These are phyloP conservation scores for Papilio glaucus DNA, from an alignment of 1,140 invertebrate genomes.

Conservation along the genomic window DNA sequence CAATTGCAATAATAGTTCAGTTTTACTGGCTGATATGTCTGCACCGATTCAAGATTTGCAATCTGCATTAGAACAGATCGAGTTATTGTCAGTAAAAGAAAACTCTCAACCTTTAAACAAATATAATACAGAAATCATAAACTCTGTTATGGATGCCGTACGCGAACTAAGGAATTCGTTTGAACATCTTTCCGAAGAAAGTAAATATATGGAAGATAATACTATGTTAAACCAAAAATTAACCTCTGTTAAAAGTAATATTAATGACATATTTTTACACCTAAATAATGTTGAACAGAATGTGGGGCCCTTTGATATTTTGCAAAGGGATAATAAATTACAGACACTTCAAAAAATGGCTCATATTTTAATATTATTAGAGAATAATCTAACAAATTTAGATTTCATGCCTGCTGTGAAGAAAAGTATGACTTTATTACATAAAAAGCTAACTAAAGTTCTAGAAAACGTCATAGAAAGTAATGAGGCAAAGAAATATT, in stretches of 20 bases:
- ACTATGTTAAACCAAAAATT: constrained; percentile 54
- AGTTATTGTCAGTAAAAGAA: constrained; percentile 67
- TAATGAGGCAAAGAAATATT: constrained; percentile 73
- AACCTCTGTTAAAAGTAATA: constrained; percentile 60
- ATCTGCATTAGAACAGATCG: constrained; percentile 78
- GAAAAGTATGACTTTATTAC: constrained; percentile 59
- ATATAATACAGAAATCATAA: constrained; percentile 75
- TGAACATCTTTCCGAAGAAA: constrained; percentile 64
- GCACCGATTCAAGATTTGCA: constrained; percentile 83
- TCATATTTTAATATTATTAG: constrained; percentile 78
- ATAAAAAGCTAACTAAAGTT: constrained; percentile 76
- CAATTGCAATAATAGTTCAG: constrained; percentile 60
- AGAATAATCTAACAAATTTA: constrained; percentile 70
- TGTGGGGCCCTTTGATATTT: constrained; percentile 66
- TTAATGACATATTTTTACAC: constrained; percentile 64
- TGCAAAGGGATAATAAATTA: constrained; percentile 78
- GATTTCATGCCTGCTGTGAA: constrained; percentile 56
- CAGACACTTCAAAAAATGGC: constrained; percentile 82
- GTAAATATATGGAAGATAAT: constrained; percentile 54
- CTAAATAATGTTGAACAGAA: constrained; percentile 59
- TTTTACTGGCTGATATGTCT: constrained; percentile 79
- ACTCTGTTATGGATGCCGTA: constrained; percentile 70
- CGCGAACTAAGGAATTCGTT: constrained; percentile 71
- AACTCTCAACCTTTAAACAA: constrained; percentile 58
- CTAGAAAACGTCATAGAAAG: constrained; percentile 79